Evolutionary conservation across 2,888 invertebrate species (phyloP), one percentile per base, ranked within the genome.

Genomic region (Amblyteles armatorius): DNA sequence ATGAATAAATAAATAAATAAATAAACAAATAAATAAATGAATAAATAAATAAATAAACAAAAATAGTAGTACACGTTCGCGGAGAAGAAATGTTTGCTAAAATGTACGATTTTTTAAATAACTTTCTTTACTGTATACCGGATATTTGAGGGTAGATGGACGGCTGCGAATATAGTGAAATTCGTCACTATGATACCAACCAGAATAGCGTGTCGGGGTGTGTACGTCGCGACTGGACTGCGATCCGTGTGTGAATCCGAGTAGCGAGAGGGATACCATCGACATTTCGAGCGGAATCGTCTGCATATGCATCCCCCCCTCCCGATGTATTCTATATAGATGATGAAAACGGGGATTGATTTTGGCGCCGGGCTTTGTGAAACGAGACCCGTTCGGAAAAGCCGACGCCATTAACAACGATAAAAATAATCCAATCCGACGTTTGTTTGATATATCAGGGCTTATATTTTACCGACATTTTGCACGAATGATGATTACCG

Each of bases 401-500:
- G 89, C 91, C 89, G 88, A 88, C 89, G 90, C 91, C 91, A 93
- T 93, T 93, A 92, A 92, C 91, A 91, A 90, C 91, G 91, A 92
- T 92, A 91, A 93, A 93, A 93, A 93, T 93, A 93, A 93, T 93
- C 90, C 91, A 91, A 92, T 93, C 89, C 90, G 88, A 91, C 92
- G 91, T 92, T 92, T 92, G 92, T 93, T 93, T 93, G 93, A 93
- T 93, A 92, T 91, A 92, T 91, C 92, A 90, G 89, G 89, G 89
- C 87, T 87, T 71, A 80, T 80, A 77, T 80, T 57, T 74, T 63
- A 22, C 40, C 26, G 48, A 63, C 48, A 74, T 74, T 48, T 74
- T 48, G 29, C 63, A 74, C 48, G 74, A 50, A 50, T 19, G 63
- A 63, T 55, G 63, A 74, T 74, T 63, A 74, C n/a, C n/a, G 44